Percentiles rank a stretch among this genome's conserved stretches.
These are phyloP conservation scores for Trilocha varians DNA, from an alignment of 2,888 invertebrate species.

Conservation along the genomic window DNA sequence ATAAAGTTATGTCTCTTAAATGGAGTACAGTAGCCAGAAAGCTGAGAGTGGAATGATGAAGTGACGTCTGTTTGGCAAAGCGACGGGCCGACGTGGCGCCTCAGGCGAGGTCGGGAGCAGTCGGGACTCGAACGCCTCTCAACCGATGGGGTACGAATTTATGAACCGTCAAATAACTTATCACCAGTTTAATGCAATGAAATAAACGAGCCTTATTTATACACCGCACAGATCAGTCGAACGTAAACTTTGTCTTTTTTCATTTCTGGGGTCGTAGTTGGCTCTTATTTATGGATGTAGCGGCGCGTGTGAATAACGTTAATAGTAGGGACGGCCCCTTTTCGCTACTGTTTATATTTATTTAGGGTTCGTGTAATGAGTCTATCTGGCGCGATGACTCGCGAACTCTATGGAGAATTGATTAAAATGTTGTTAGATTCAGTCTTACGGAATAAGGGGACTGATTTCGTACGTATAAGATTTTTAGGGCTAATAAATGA, in stretches of 20 bases:
- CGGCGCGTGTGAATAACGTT: slow-evolving; percentile 70
- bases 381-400: slow-evolving; percentile 70
- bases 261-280: slow-evolving; percentile 55
- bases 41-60: slow-evolving; percentile 49
- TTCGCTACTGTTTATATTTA: slow-evolving; percentile 70
- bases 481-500: slow-evolving; percentile 49
- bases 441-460: slow-evolving; percentile 63
- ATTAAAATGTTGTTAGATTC: slow-evolving; percentile 71
- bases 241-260: slow-evolving; percentile 58
- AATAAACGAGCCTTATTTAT: slow-evolving; percentile 67
- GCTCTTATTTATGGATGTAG: slow-evolving; percentile 66
- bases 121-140: slow-evolving; percentile 31
- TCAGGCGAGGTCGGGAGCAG: slow-evolving; percentile 32
- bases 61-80: slow-evolving; percentile 57
- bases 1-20: slow-evolving; percentile 43
- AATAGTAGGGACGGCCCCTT: slow-evolving; percentile 64
- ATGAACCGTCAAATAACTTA: slow-evolving; percentile 71
- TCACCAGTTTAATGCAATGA: slow-evolving; percentile 70
- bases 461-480: slow-evolving; percentile 45
- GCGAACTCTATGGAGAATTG: slow-evolving; percentile 71
- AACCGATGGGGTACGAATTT: slow-evolving; percentile 55
- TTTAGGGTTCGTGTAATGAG: slow-evolving; percentile 70
- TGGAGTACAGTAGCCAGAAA: slow-evolving; percentile 53
- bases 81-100: slow-evolving; percentile 50
- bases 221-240: slow-evolving; percentile 57